Evolutionary conservation across 92 coral and sea anemone genomes (phyloP), one percentile per base, ranked within the genome.

Genomic region (Porites evermanni): DNA sequence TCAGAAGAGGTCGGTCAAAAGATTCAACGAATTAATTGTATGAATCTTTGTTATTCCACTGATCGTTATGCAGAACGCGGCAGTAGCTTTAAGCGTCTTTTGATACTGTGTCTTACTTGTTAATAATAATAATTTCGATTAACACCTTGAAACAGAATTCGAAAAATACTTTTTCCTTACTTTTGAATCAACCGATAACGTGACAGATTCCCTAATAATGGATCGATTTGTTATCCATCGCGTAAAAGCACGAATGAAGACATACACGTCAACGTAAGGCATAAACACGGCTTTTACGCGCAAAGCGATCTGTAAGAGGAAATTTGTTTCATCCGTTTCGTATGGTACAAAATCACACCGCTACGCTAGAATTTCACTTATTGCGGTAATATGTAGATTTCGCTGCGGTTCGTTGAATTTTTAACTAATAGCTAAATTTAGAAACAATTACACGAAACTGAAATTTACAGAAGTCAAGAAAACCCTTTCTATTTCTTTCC

Each of bases 311-410:
- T 44, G 44, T 12, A 51, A 16, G 12, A 51, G 60, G 8, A 7
- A 67, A 67, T 67, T 8, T 12, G 19, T 24, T 52, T 12, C 14
- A 16, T 56, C 64, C 65, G 52, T 67, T 65, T 52, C 66, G 44
- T 47, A 52, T 58, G 50, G 74, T 53, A 67, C 24, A 79, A 74
- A 67, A 24, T 79, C 84, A 67, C 84, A 65, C 14, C 84, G 65
- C 23, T 23, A 21, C 13, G 53, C 73, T 67, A 66, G 21, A 24
- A 32, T 63, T n/a, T 50, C 59, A 72, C 77, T 7, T 18, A 47
- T 13, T n/a, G 19, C 17, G 17, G 67, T 54, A 50, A 75, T 59
- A 16, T 16, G 47, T 18, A 58, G 50, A 81, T 69, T 6, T 61
- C 60, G 69, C 9, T 59, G 54, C 78, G 65, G 69, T 70, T 70